Conservation (phyloP, 2,888 invertebrate species). For the Oegoconia quadripuncta region DNA sequence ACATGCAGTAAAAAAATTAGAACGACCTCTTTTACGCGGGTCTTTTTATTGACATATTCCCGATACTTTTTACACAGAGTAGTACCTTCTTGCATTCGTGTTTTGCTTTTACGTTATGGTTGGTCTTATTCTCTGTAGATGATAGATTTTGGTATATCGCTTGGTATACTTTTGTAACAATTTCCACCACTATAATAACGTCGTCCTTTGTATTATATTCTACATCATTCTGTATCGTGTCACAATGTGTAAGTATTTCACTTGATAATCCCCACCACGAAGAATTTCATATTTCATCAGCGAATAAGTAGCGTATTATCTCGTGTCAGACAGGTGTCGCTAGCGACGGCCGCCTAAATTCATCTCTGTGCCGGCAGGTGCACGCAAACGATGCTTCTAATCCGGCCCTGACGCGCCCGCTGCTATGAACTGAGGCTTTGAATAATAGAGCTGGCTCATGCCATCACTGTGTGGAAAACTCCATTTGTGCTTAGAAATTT, state of each 20-base stretch:
- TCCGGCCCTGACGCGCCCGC: constrained; percentile 49
- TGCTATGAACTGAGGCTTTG: constrained; percentile 36
- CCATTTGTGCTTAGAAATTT: constrained; percentile 29
- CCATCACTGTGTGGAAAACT: constrained; percentile 37
- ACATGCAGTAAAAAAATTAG: too few species aligned
- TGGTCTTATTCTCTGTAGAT: too few species aligned
- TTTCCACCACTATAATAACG: background rate
- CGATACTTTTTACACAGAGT: too few species aligned
- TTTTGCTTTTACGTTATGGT: too few species aligned
- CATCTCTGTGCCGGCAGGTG: constrained; percentile 65
- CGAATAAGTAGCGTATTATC: constrained; percentile 69
- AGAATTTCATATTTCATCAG: constrained; percentile 70
- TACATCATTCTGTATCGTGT: constrained; percentile 21
- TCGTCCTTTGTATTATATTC: background rate
- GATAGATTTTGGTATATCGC: too few species aligned
- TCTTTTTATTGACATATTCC: too few species aligned
- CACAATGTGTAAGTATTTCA: constrained; percentile 32
- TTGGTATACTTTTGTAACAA: too few species aligned
- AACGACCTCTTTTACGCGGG: too few species aligned
- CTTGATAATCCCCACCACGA: constrained; percentile 54
- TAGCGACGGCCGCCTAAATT: constrained; percentile 62
- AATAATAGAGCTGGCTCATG: constrained; percentile 36
- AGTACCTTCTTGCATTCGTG: too few species aligned
- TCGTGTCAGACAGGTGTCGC: constrained; percentile 71
- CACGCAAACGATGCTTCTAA: constrained; percentile 58